These are phyloP conservation scores for Synergus itoensis DNA, from an alignment of 2,888 invertebrate genomes.

Conservation along the genomic window DNA sequence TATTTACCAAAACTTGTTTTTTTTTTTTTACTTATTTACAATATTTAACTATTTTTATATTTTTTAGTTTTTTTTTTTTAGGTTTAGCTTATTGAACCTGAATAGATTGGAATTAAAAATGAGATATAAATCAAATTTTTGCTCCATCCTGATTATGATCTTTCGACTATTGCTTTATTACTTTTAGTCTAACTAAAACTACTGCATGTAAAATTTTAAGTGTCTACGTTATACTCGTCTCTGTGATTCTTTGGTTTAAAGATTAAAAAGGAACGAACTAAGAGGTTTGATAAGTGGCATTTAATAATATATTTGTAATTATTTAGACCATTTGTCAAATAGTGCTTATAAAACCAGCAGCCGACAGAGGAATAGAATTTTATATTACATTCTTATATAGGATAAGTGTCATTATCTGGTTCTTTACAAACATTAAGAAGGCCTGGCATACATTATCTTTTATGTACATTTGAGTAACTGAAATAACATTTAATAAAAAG, in stretches of 20 bases:
- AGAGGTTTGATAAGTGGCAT: constrained; percentile 25
- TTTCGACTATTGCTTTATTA: constrained; percentile 44
- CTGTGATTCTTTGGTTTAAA: constrained; percentile 38
- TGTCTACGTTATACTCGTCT: constrained; percentile 31
- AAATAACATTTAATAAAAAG: constrained; percentile 39
- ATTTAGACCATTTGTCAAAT: constrained; percentile 26
- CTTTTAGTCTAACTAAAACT: constrained; percentile 45
- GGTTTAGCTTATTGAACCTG: not conserved
- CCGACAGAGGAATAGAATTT: not conserved
- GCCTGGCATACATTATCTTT: constrained; percentile 7
- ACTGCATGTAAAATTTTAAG: constrained; percentile 46
- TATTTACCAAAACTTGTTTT: constrained; percentile 5
- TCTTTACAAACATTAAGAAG: not conserved
- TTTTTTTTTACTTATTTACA: constrained; percentile 11
- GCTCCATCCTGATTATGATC: constrained; percentile 21
- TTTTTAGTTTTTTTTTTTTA: constrained; percentile 9
- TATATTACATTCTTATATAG: constrained; percentile 1
- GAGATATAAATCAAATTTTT: constrained; percentile 44
- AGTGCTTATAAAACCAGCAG: constrained; percentile 21
- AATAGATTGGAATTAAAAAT: constrained; percentile 26
- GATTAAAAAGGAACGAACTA: constrained; percentile 36
- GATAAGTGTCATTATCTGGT: not conserved
- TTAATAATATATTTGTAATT: constrained; percentile 34
- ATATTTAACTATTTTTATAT: constrained; percentile 32
- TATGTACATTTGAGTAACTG: constrained; percentile 35